Evolutionary conservation across 2,113 vertebrate genomes (phyloP).

Genomic region (Bagarius yarrelli): DNA sequence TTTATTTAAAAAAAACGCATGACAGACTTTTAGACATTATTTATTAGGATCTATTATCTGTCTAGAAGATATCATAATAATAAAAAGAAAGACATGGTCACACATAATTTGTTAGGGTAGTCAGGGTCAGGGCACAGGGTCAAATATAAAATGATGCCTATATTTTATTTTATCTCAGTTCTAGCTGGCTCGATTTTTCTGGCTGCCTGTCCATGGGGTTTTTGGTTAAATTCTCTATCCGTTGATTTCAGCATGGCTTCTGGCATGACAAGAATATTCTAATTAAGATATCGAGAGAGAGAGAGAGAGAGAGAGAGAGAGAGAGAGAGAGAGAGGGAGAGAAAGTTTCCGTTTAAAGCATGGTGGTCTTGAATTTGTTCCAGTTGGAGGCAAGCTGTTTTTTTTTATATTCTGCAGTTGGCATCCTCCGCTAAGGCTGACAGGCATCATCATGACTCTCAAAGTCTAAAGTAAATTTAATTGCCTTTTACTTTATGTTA

Average conservation of each 20-base stretch:
- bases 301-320: neutral
- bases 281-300: too few relatives aligned
- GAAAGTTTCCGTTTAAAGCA: neutral
- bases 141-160: neutral
- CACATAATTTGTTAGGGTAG: neutral
- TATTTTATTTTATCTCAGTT: neutral
- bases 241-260: neutral
- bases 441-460: neutral
- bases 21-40: neutral
- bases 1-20: neutral
- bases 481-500: too few relatives aligned
- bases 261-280: neutral
- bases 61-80: neutral
- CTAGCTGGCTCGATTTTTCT: neutral
- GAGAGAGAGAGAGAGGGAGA: neutral
- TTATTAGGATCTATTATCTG: neutral
- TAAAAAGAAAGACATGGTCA: neutral
- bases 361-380: neutral
- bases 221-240: neutral
- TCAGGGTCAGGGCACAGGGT: neutral
- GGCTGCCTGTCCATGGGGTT: neutral
- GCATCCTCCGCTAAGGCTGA: neutral
- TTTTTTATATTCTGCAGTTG: neutral
- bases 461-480: too few relatives aligned
- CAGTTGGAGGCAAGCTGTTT: neutral